Percentiles rank a stretch among this genome's conserved stretches.
Evolutionary conservation across 2,113 vertebrate species (phyloP).

Genomic region (Peromyscus californicus): DNA sequence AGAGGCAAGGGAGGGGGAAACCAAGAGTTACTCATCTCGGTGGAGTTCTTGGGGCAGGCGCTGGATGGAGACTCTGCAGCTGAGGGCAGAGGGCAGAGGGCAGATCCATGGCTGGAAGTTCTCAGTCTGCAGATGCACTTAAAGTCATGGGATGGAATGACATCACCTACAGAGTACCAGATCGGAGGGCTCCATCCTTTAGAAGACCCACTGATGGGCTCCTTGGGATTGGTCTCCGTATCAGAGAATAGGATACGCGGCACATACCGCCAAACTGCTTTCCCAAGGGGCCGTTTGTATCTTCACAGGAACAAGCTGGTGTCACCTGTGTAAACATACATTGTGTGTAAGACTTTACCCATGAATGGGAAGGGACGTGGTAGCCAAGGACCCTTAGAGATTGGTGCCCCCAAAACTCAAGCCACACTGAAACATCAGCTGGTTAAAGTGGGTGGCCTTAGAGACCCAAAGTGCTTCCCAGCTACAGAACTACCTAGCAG

Average conservation of each 20-base stretch:
- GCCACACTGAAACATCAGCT: not conserved
- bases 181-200: not conserved
- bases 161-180: not conserved
- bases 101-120: constrained; percentile 4
- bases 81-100: constrained; percentile 17
- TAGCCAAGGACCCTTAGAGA: not conserved
- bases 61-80: not conserved
- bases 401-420: not conserved
- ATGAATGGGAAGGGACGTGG: not conserved
- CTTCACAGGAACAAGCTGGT: constrained; percentile 54
- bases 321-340: constrained; percentile 37
- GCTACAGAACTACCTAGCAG: not conserved
- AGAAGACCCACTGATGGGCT: not conserved
- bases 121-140: not conserved
- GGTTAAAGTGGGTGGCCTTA: not conserved
- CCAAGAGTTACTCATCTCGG: constrained; percentile 66
- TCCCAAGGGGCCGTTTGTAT: constrained; percentile 44
- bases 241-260: constrained; percentile 45
- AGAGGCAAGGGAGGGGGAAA: constrained; percentile 22
- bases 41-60: not conserved
- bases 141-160: not conserved
- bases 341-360: not conserved
- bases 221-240: not conserved
- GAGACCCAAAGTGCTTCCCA: not conserved
- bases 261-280: constrained; percentile 33